phyloP scores from a whole-genome alignment of 2,797 vertebrate genomes.

The Epinephelus coioides region DNA sequence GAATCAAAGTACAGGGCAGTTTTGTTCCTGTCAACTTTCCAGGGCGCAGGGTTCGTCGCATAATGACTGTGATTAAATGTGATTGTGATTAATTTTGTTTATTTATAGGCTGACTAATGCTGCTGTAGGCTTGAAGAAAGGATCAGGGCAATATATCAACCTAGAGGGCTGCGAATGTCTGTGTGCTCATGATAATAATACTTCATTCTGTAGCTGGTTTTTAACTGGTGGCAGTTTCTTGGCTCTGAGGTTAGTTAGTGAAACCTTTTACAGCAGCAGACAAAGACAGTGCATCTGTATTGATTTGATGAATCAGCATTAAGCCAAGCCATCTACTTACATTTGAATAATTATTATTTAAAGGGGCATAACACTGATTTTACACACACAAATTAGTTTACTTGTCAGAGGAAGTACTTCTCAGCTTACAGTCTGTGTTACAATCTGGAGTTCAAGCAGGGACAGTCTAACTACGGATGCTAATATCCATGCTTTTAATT shows the following conservation, averaged over 20 bases:
- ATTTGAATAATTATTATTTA: constrained; percentile 43
- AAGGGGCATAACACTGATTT: background rate
- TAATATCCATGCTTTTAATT: background rate
- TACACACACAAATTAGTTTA: background rate
- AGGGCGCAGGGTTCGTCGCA: constrained; percentile 26
- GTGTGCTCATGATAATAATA: constrained; percentile 16
- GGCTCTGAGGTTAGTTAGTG: constrained; percentile 34
- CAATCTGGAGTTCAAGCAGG: background rate
- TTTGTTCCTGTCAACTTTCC: constrained; percentile 49
- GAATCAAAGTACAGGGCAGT: constrained; percentile 60
- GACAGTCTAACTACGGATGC: background rate
- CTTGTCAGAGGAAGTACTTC: background rate
- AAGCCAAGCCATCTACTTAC: background rate
- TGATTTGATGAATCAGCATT: constrained; percentile 51
- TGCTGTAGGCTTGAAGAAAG: background rate
- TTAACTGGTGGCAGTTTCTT: constrained; percentile 44
- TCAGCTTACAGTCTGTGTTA: background rate
- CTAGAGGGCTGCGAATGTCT: background rate
- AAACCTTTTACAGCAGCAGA: constrained; percentile 46
- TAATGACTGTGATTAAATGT: constrained; percentile 34
- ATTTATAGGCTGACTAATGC: constrained; percentile 5
- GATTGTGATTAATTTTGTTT: constrained; percentile 12
- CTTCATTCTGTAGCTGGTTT: background rate
- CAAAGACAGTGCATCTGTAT: constrained; percentile 31
- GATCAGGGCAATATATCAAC: constrained; percentile 16